Evolutionary conservation across 2,797 vertebrate genomes (phyloP).

Genomic region (Calcarius lapponicus): DNA sequence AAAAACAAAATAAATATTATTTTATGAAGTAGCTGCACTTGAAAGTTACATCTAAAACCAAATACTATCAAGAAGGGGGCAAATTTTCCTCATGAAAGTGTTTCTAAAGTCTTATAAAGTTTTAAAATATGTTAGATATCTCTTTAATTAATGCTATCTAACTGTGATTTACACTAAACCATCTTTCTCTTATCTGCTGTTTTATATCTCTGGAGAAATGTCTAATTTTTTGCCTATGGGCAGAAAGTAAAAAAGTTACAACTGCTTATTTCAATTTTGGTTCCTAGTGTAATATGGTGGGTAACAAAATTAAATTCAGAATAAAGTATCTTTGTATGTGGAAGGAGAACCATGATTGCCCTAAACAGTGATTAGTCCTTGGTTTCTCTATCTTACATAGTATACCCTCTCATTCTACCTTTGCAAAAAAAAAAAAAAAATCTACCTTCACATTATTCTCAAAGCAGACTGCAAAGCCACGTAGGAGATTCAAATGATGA

Average conservation of each 20-base stretch:
- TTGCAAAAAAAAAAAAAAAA: not conserved
- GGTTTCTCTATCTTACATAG: fast-evolving
- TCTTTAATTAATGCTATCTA: not conserved
- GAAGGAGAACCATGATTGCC: not conserved
- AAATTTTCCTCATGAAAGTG: not conserved
- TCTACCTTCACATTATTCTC: not conserved
- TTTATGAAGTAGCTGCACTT: not conserved
- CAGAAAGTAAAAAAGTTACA: not conserved
- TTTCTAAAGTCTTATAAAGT: not conserved
- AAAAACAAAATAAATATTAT: slow-evolving; percentile 38
- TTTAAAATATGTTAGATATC: not conserved
- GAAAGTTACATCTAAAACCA: not conserved
- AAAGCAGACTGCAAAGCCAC: not conserved
- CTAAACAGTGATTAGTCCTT: not conserved
- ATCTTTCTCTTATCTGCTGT: not conserved
- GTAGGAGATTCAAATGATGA: not conserved
- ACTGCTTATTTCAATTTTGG: not conserved
- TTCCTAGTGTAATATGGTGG: not conserved
- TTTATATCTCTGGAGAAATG: not conserved
- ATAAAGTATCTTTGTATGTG: not conserved
- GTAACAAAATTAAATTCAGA: not conserved
- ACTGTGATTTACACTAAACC: not conserved
- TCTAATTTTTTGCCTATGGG: not conserved
- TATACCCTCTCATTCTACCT: not conserved
- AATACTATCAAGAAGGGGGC: fast-evolving